A percentile compares a stretch with the other conserved stretches of the same genome.
These are phyloP conservation scores for Lucifuga dentata DNA, from an alignment of 2,113 vertebrate genomes.

Conservation along the genomic window DNA sequence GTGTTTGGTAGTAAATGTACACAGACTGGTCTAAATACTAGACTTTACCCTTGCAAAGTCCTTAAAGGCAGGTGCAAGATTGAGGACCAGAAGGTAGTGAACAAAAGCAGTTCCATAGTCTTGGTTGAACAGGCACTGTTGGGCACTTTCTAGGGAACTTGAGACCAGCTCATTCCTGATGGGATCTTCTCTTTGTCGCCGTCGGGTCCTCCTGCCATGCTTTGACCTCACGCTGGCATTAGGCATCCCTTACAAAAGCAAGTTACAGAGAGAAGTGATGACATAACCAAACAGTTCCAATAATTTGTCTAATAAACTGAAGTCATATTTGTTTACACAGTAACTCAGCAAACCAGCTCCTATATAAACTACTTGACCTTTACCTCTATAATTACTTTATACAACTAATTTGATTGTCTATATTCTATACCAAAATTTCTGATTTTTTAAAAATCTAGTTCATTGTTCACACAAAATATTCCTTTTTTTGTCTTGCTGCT, in stretches of 20 bases:
- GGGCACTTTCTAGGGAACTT: conserved; percentile 91
- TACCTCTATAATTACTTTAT: too few species aligned
- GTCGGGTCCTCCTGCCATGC: conserved; percentile 68
- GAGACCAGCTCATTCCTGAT: conserved; percentile 88
- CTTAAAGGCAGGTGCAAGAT: conserved; percentile 91
- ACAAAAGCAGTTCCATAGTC: conserved; percentile 97
- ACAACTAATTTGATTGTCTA: too few species aligned
- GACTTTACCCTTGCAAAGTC: conserved; percentile 78
- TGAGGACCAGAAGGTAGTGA: conserved; percentile 94
- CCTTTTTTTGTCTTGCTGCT: too few species aligned
- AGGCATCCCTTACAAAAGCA: conserved; percentile 76
- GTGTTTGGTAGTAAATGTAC: neutral
- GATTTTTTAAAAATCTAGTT: too few species aligned
- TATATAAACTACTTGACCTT: too few species aligned
- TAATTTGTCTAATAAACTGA: too few species aligned
- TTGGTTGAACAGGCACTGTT: conserved; percentile 89
- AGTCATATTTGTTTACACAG: too few species aligned
- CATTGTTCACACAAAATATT: too few species aligned
- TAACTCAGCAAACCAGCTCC: too few species aligned
- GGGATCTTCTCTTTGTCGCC: conserved; percentile 77
- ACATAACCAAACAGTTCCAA: neutral
- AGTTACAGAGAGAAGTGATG: neutral
- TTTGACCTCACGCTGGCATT: conserved; percentile 73
- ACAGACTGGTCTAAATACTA: conserved; percentile 1
- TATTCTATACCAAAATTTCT: too few species aligned